Percentiles rank a stretch among this genome's conserved stretches.
Conservation (phyloP, 2,888 invertebrate species). For the Macrosoma leucophasiata region DNA sequence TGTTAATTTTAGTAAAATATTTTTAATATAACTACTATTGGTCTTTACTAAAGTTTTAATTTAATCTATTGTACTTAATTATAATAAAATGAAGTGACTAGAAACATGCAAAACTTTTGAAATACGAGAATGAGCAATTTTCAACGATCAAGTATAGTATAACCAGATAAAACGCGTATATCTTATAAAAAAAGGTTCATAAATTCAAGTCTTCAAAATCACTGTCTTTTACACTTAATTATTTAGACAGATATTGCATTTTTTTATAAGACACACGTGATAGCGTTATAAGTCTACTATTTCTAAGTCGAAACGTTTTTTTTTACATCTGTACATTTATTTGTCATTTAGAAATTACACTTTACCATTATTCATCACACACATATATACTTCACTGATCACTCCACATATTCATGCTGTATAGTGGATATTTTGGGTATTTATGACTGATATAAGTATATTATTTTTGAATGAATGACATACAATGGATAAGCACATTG, state of each 20-base stretch:
- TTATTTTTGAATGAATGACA: too few relatives aligned
- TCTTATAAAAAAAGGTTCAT: constrained; percentile 23
- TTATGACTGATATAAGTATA: too few relatives aligned
- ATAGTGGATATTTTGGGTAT: too few relatives aligned
- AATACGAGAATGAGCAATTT: constrained; percentile 57
- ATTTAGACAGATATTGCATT: too few relatives aligned
- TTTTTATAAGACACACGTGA: constrained; percentile 28
- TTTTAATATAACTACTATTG: constrained; percentile 63
- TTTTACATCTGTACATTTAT: constrained; percentile 52
- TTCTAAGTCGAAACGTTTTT: constrained; percentile 31
- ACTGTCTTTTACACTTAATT: constrained; percentile 1
- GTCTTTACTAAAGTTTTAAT: constrained; percentile 60
- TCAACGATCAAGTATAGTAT: constrained; percentile 33
- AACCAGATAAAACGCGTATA: constrained; percentile 17
- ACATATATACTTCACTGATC: too few relatives aligned
- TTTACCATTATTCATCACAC: constrained; percentile 46
- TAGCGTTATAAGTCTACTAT: constrained; percentile 30
- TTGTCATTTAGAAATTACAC: constrained; percentile 68
- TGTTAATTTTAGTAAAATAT: constrained; percentile 48
- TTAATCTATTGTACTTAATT: constrained; percentile 40
- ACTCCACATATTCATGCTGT: too few relatives aligned
- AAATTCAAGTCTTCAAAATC: constrained; percentile 1
- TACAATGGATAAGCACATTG: too few relatives aligned
- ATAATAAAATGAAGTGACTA: constrained; percentile 50
- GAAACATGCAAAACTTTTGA: constrained; percentile 51